Percentiles rank a stretch among this genome's conserved stretches.
phyloP scores from a whole-genome alignment of 2,113 vertebrate genomes.

The Anoplopoma fimbria region DNA sequence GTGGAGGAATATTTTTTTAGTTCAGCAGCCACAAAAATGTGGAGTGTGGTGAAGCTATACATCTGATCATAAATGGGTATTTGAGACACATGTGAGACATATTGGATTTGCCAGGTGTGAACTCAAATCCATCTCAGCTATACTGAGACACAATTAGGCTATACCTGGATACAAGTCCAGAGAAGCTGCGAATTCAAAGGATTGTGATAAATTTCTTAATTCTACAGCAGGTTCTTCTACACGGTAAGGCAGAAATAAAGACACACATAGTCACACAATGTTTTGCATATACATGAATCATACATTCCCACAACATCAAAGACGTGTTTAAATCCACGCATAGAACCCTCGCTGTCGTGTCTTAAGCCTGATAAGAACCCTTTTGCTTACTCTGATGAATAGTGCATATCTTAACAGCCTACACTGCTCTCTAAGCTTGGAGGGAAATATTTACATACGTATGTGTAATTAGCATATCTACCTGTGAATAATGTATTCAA shows the following conservation, averaged over 20 bases:
- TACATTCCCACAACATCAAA: constrained; percentile 65
- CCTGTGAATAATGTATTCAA: constrained; percentile 48
- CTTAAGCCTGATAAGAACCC: constrained; percentile 71
- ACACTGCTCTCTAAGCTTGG: constrained; percentile 24
- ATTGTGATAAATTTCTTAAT: not conserved
- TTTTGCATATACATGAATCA: constrained; percentile 9
- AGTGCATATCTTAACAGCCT: constrained; percentile 26
- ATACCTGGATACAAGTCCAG: not conserved
- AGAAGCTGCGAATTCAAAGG: not conserved
- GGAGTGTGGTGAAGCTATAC: not conserved
- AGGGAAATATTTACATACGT: constrained; percentile 63
- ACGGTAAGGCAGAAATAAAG: constrained; percentile 10
- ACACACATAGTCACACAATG: constrained; percentile 11
- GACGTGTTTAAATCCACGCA: constrained; percentile 57
- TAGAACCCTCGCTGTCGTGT: constrained; percentile 33
- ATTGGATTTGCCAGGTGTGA: not conserved
- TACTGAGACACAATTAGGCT: not conserved
- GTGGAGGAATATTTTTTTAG: not conserved
- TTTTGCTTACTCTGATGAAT: constrained; percentile 58
- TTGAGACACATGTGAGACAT: not conserved
- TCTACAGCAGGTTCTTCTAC: not conserved
- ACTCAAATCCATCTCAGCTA: not conserved
- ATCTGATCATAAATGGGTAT: constrained; percentile 16
- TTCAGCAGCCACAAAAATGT: constrained; percentile 7
- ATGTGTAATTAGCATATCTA: constrained; percentile 53